A percentile compares a stretch with the other conserved stretches of the same genome.
Evolutionary conservation across 1,140 invertebrate genomes (phyloP).

Genomic region (Drosophila cardini): DNA sequence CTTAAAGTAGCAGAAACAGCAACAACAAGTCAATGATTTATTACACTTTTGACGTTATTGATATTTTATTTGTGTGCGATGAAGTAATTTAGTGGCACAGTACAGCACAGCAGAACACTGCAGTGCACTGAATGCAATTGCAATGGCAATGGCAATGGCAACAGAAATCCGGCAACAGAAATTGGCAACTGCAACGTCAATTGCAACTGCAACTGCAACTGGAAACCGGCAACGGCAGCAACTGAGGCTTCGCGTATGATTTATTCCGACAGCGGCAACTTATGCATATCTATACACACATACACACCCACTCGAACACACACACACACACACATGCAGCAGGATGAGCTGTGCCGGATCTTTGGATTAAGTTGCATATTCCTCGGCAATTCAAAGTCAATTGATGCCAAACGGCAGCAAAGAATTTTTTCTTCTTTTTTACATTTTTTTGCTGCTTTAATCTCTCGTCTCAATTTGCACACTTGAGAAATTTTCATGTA

Average conservation of each 20-base stretch:
- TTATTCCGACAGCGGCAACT: slow-evolving; percentile 21
- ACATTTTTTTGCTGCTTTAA: slow-evolving; percentile 2
- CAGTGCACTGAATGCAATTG: background rate
- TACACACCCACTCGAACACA: background rate
- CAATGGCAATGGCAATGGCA: slow-evolving; percentile 19
- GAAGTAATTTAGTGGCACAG: slow-evolving; percentile 65
- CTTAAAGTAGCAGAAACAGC: background rate
- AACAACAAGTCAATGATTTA: slow-evolving; percentile 62
- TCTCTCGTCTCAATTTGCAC: slow-evolving; percentile 2
- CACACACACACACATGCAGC: background rate
- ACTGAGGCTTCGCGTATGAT: slow-evolving; percentile 17
- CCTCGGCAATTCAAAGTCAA: background rate
- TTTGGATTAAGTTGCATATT: slow-evolving; percentile 5
- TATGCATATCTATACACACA: background rate
- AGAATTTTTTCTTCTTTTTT: background rate
- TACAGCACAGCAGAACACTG: slow-evolving; percentile 5
- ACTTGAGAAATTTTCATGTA: background rate
- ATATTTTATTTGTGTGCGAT: slow-evolving; percentile 77
- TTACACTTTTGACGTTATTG: slow-evolving; percentile 73
- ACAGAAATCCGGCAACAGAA: slow-evolving; percentile 9
- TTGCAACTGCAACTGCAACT: slow-evolving; percentile 12
- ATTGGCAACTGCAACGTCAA: slow-evolving; percentile 9
- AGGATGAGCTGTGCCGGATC: background rate
- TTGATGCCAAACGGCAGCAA: background rate
- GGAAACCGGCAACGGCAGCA: background rate